Evolutionary conservation across 2,797 vertebrate genomes (phyloP), one percentile per base, ranked within the genome.

Genomic region (Helicolenus hilgendorfi): DNA sequence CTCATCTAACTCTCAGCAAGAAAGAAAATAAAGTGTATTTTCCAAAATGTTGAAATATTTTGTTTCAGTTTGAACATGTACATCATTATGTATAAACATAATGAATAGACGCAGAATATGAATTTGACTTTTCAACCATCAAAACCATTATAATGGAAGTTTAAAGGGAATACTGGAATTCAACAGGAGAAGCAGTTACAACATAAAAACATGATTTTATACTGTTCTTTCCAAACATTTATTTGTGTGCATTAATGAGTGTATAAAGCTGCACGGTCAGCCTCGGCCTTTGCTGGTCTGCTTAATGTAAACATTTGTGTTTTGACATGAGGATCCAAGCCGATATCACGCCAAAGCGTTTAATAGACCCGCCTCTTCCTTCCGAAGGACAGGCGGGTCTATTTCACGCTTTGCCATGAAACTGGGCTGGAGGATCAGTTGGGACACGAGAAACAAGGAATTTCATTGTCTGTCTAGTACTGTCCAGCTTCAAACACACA

Each of bases 401-500:
- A 49, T 49, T 49, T 18, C 18, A 20, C 1, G 41, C 41, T 20
- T 71, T 87, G 83, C 91, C 83, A 73, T 29, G 18, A 77, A 20
- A 45, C 41, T 45, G 41, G 15, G 41, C 41, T 18, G 41, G 15
- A 49, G 65, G 70, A 79, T 84, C 87, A 72, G 0, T 29, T 53
- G 56, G 35, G 56, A 84, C 83, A 67, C 41, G 55, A 77, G 81
- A 85, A 85, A 88, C 56, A 93, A 81, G 33, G 71, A 81, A 74
- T 70, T 75, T 82, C 49, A 72, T 82, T 85, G 75, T 88, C 31
- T 65, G 72, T 77, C 31, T 49, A 22, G 33, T 49, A 7, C 60
- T 68, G 62, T 71, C 53, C 36, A 62, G 20, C 26, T 53, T 45
- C 73, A 63, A 63, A 75, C 45, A 65, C 13, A 68, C 41, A 64